Percentiles rank a stretch among this genome's conserved stretches.
These are phyloP conservation scores for Falco rusticolus DNA, from an alignment of 2,797 vertebrate genomes.

Conservation along the genomic window DNA sequence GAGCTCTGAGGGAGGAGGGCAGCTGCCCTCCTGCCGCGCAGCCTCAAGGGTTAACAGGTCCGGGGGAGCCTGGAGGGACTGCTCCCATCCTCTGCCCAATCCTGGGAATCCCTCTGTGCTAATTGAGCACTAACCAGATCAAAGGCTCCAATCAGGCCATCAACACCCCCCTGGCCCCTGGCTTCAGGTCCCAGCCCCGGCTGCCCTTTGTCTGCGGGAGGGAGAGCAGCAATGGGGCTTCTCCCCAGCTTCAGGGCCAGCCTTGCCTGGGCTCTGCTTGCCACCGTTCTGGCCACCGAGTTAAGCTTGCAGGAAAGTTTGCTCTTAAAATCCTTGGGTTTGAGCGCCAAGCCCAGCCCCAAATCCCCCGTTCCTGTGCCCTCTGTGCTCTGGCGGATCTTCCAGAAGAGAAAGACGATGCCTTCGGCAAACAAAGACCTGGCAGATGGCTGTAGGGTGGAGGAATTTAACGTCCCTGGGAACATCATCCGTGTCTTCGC, in stretches of 20 bases:
- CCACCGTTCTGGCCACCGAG: neutral
- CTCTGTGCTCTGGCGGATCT: slow-evolving; percentile 86
- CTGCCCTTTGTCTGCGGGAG: neutral
- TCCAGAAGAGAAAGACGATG: slow-evolving; percentile 58
- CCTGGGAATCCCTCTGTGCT: neutral
- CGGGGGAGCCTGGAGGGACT: neutral
- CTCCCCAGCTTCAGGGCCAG: neutral
- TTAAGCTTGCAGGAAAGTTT: neutral
- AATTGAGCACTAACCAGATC: neutral
- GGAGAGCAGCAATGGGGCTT: neutral
- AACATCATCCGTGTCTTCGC: slow-evolving; percentile 89
- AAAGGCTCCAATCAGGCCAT: slow-evolving; percentile 22
- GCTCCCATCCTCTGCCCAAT: neutral
- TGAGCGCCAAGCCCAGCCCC: slow-evolving; percentile 71
- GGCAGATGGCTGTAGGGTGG: slow-evolving; percentile 79
- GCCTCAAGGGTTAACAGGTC: slow-evolving; percentile 40
- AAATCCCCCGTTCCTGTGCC: slow-evolving; percentile 74
- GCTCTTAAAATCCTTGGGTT: slow-evolving; percentile 72
- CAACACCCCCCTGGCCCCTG: neutral
- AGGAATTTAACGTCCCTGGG: slow-evolving; percentile 88
- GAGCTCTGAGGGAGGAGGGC: neutral
- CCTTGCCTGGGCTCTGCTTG: neutral
- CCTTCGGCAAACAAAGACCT: neutral
- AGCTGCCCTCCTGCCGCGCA: neutral
- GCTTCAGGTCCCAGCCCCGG: neutral